Evolutionary conservation across 2,113 vertebrate genomes (phyloP), one percentile per base, ranked within the genome.

Genomic region (Heteronetta atricapilla): DNA sequence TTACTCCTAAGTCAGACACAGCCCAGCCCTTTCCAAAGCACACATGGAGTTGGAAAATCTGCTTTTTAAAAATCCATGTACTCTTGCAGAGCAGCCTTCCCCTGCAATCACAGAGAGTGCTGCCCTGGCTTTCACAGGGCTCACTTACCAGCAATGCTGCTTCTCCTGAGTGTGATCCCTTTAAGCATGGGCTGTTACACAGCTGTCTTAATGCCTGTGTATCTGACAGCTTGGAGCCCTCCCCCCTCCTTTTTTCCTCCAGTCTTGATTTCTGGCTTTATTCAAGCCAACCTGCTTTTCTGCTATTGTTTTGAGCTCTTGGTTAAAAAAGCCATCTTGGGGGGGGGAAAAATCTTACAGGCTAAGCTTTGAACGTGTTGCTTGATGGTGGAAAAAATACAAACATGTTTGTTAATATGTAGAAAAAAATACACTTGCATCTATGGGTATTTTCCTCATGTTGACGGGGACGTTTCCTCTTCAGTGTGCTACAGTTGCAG

Each of bases 61-160:
- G 38, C 33, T 74, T 69, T 84, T 13, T 59, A 48, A 44, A 23
- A 18, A 12, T 6, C 14, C 2, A 0, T 1, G 5, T 0, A 0
- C 8, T 44, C 13, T 36, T 52, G 38, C 7, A 14, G 40, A 72
- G 28, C 50, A 5, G 48, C 20, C 7, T 60, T 44, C 16, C 10
- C 44, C n/a, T 26, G n/a, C 6, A 3, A 6, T 6, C 1, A 8
- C 28, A 60, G 38, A 0, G 0, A 34, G 8, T 21, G 48, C 36
- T 59, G 38, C 31, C 34, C 22, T 58, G 86, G 10, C 48, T 81
- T 52, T 52, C 13, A 0, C 3, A 19, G 2, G 33, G 6, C 36
- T 63, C 11, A 0, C 16, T 38, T 11, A 10, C 26, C 34, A 21
- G 68, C 58, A 21, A 1, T 16, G 21, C 46, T 7, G 11, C 67